Conservation (phyloP, 2,113 vertebrate genomes). For the Brachypodius melanocephalos region DNA sequence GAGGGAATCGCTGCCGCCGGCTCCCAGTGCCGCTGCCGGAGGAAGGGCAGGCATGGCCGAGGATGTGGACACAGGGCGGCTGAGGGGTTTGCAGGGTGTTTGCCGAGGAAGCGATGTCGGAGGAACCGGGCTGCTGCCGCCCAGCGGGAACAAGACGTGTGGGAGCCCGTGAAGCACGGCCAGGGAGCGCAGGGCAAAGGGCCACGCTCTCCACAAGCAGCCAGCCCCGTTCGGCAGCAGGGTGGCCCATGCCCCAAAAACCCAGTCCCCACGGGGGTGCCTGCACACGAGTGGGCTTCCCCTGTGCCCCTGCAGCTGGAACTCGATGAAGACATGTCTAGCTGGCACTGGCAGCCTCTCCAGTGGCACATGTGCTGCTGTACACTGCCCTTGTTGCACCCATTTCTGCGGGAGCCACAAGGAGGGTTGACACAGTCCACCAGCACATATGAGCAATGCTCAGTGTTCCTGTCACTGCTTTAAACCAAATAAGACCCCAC, state of each 20-base stretch:
- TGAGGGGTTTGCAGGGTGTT: rapidly evolving
- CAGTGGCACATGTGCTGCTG: rapidly evolving
- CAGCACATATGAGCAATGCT: neutral
- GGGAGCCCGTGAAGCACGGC: neutral
- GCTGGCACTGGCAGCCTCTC: neutral
- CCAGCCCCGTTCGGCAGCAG: neutral
- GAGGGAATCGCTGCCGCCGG: rapidly evolving
- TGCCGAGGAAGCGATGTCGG: rapidly evolving
- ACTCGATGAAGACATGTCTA: rapidly evolving
- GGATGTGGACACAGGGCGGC: rapidly evolving
- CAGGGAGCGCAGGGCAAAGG: rapidly evolving
- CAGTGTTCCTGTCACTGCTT: neutral
- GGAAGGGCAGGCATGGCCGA: neutral
- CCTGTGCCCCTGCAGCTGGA: neutral
- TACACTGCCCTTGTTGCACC: neutral
- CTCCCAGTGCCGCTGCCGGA: neutral
- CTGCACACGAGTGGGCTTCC: rapidly evolving
- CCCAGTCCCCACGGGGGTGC: rapidly evolving
- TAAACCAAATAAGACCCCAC: neutral
- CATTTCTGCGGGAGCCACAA: neutral
- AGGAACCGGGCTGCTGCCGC: neutral
- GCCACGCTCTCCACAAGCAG: rapidly evolving
- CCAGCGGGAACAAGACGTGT: rapidly evolving
- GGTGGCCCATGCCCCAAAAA: neutral
- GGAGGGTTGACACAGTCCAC: neutral